Percentiles rank a stretch among this genome's conserved stretches.
Evolutionary conservation across 2,888 invertebrate genomes (phyloP).

Genomic region (Campoplex nolae): DNA sequence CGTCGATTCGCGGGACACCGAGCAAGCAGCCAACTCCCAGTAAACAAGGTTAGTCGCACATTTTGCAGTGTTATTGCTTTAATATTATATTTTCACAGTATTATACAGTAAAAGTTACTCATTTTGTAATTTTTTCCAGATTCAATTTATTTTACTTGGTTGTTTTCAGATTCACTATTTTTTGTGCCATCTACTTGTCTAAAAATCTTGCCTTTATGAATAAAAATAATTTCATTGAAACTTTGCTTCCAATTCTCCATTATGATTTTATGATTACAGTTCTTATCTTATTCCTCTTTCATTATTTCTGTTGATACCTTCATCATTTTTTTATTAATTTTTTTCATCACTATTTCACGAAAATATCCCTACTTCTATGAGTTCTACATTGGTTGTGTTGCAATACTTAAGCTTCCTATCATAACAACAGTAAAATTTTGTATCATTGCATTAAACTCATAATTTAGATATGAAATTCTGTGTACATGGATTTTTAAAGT

Average conservation of each 20-base stretch:
- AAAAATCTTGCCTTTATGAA: not conserved
- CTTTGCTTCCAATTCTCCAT: not conserved
- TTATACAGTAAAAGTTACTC: not conserved
- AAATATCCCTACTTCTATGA: not conserved
- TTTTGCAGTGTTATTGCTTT: too few species aligned
- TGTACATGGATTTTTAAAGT: too few species aligned
- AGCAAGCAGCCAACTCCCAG: slow-evolving; percentile 69
- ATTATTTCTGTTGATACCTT: not conserved
- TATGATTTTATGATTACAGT: too few species aligned
- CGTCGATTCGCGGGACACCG: slow-evolving; percentile 68
- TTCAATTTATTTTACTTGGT: not conserved
- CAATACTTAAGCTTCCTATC: not conserved
- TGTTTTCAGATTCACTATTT: not conserved
- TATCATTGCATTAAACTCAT: too few species aligned
- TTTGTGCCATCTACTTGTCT: not conserved
- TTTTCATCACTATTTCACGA: not conserved
- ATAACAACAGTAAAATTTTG: too few species aligned
- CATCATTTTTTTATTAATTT: not conserved
- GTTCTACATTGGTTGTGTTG: not conserved
- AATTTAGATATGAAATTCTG: too few species aligned
- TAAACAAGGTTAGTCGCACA: slow-evolving; percentile 69
- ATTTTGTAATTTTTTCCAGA: not conserved
- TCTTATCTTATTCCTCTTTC: not conserved
- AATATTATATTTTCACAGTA: not conserved
- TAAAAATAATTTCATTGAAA: not conserved